A percentile compares a stretch with the other conserved stretches of the same genome.
phyloP scores from a whole-genome alignment of 2,113 vertebrate species.

The Psophia crepitans region DNA sequence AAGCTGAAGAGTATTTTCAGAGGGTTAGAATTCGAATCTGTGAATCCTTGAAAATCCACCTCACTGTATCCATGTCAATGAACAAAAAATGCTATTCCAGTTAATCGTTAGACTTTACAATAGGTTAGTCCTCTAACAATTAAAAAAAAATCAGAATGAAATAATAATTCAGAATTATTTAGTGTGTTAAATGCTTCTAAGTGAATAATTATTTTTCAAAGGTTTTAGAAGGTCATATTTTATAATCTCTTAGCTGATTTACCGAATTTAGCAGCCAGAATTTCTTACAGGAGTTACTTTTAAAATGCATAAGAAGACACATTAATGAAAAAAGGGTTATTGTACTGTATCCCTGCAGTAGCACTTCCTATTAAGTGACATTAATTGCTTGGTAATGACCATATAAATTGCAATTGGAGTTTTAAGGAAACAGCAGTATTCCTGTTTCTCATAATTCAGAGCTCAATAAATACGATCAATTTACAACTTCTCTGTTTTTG shows the following conservation, averaged over 20 bases:
- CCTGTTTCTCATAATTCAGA: slow-evolving; percentile 20
- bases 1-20: background rate
- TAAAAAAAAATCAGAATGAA: background rate
- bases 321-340: background rate
- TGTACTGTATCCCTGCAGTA: background rate
- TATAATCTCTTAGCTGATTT: slow-evolving; percentile 1
- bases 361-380: slow-evolving; percentile 31
- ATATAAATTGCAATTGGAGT: background rate
- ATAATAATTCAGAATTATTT: background rate
- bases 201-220: background rate
- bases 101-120: background rate
- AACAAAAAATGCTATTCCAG: background rate
- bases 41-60: background rate
- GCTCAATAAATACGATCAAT: background rate
- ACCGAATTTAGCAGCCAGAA: slow-evolving; percentile 19
- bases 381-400: slow-evolving; percentile 52
- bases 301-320: background rate
- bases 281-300: slow-evolving; percentile 36
- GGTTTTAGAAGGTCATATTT: background rate
- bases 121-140: background rate
- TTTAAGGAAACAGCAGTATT: slow-evolving; percentile 20
- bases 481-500: background rate
- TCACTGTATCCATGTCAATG: background rate
- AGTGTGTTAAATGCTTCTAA: background rate
- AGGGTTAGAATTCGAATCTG: background rate